Evolutionary conservation across 2,113 vertebrate species (phyloP).

Genomic region (Madoqua kirkii): DNA sequence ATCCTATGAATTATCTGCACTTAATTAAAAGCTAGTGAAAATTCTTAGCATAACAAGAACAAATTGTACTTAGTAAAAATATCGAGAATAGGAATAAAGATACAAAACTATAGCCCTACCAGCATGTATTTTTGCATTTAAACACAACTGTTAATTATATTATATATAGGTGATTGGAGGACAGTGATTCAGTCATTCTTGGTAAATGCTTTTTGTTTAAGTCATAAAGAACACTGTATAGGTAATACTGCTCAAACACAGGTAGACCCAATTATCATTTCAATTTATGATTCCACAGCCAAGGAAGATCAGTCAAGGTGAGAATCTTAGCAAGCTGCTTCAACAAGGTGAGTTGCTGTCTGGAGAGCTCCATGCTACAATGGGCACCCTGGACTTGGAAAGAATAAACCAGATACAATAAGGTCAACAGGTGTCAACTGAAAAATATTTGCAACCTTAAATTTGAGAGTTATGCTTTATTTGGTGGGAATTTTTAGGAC

Average conservation of each 20-base stretch:
- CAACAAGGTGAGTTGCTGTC: neutral
- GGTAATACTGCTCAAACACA: neutral
- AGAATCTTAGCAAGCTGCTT: neutral
- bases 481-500: neutral
- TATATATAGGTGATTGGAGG: neutral
- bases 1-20: neutral
- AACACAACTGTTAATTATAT: neutral
- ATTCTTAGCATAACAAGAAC: neutral
- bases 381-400: fast-evolving
- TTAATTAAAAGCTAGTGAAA: neutral
- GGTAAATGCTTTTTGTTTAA: neutral
- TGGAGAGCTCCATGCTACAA: neutral
- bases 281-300: neutral
- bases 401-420: neutral
- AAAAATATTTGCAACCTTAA: neutral
- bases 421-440: neutral
- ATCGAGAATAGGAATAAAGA: neutral
- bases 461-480: neutral
- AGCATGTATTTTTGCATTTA: neutral
- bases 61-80: neutral
- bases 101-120: neutral
- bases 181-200: neutral
- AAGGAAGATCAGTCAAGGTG: neutral
- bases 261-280: neutral
- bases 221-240: neutral